Percentiles rank a stretch among this genome's conserved stretches.
Evolutionary conservation across 1,140 invertebrate species (phyloP).

Genomic region (Leucophenga varia): DNA sequence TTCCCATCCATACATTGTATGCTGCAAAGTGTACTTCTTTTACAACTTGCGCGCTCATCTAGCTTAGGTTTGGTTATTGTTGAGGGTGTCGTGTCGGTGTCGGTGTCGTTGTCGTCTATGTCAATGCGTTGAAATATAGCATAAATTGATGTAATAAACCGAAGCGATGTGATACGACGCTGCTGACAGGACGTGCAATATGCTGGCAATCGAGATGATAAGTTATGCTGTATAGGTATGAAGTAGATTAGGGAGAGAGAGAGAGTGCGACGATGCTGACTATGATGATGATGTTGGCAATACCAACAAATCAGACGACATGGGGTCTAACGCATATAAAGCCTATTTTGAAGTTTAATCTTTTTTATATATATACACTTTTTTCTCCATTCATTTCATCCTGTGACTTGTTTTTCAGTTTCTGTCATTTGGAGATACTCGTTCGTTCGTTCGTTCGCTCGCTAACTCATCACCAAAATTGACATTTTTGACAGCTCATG

Average conservation of each 20-base stretch:
- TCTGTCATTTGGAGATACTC: slow-evolving; percentile 14
- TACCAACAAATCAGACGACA: slow-evolving; percentile 2
- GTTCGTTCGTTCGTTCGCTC: too few species aligned
- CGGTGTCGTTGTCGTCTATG: too few species aligned
- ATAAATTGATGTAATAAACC: slow-evolving; percentile 50
- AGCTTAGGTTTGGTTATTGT: too few species aligned
- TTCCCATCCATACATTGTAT: slow-evolving; percentile 28
- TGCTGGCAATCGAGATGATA: too few species aligned
- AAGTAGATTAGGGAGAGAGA: too few species aligned
- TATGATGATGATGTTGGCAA: slow-evolving; percentile 7
- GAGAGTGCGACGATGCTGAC: slow-evolving; percentile 41
- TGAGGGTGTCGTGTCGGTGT: too few species aligned
- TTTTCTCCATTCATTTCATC: slow-evolving; percentile 1
- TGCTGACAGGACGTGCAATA: slow-evolving; percentile 39
- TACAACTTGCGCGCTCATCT: too few species aligned
- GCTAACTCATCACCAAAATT: slow-evolving; percentile 27
- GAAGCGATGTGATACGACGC: slow-evolving; percentile 22
- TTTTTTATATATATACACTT: background rate
- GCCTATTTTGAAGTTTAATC: slow-evolving; percentile 32
- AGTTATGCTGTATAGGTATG: too few species aligned
- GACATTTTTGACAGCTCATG: slow-evolving; percentile 54
- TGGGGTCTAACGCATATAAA: slow-evolving; percentile 8
- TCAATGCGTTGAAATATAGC: slow-evolving; percentile 10
- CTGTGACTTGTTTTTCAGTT: slow-evolving; percentile 23
- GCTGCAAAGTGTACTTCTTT: too few species aligned